Evolutionary conservation across 2,113 vertebrate species (phyloP), one percentile per base, ranked within the genome.

Genomic region (Cavia aperea): DNA sequence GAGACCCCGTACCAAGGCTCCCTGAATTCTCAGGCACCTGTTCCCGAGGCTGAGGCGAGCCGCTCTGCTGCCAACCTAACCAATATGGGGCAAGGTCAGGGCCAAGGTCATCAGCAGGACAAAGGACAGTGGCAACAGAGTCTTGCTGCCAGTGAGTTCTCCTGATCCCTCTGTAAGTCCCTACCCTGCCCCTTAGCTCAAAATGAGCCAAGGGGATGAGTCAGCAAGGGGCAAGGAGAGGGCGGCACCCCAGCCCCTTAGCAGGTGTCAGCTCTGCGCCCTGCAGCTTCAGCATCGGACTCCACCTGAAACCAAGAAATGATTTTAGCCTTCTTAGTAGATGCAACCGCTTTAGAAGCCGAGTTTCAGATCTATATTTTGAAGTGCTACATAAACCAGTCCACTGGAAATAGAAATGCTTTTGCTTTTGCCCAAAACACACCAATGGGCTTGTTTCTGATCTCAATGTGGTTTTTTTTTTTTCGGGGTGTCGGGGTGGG

Each of bases 321-420:
- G 65, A 29, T 60, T 26, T 68, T 5, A 11, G 60, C 72, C 88
- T 73, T 77, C 85, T 54, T 60, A 1, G 62, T 33, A 72, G 72
- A 60, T 0, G 0, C 29, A 12, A 33, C 31, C 19, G 4, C 81
- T 78, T 78, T 2, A 70, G 81, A 68, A 33, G 73, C 1, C 0
- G 72, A 36, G 92, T 78, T 84, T 77, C 18, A 68, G 94, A 77
- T 49, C 88, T 73, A 62, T 39, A n/a, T 77, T 88, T n/a, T 46
- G 46, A 88, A 68, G n/a, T 31, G 54, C 43, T 90, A 70, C 23
- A 2, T 33, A 85, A 89, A 78, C 87, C 66, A 24, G 19, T 36
- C 51, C 16, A 8, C 68, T 31, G 58, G 93, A 92, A 93, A 94
- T 81, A 91, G 91, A 89, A 91, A 70, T 11, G 70, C 29, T 7